These are phyloP conservation scores for Malurus melanocephalus DNA, from an alignment of 2,113 vertebrate genomes.

Conservation along the genomic window DNA sequence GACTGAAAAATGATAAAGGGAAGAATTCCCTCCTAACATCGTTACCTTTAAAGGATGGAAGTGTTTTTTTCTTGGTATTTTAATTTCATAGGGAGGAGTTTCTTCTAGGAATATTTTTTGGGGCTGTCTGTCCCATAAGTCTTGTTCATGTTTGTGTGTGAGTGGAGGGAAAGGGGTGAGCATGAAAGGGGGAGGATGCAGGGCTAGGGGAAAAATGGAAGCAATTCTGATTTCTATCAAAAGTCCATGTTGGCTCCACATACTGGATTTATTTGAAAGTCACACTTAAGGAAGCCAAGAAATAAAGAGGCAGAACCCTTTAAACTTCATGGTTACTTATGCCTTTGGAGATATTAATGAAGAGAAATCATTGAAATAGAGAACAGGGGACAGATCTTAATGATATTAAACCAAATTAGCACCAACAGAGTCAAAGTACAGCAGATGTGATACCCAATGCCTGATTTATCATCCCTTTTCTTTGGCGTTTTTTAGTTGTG, in stretches of 20 bases:
- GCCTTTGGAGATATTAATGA: neutral
- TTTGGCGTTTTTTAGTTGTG: neutral
- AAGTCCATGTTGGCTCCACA: neutral
- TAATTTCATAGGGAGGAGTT: neutral
- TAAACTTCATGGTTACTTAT: neutral
- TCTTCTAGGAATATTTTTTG: neutral
- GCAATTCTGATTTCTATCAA: neutral
- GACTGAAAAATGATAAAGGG: neutral
- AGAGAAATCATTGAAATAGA: neutral
- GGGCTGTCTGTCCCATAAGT: neutral
- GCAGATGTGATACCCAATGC: neutral
- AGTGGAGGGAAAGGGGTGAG: neutral
- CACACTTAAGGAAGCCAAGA: neutral
- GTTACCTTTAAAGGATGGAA: neutral
- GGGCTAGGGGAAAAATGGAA: neutral
- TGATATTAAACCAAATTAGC: neutral
- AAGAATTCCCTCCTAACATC: neutral
- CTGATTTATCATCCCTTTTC: neutral
- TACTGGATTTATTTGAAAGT: neutral
- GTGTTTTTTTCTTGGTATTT: neutral
- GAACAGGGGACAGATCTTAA: neutral
- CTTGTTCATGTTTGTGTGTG: neutral
- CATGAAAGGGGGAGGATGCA: neutral
- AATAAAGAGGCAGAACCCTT: neutral
- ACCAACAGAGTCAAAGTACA: neutral